Evolutionary conservation across 2,797 vertebrate genomes (phyloP), one percentile per base, ranked within the genome.

Genomic region (Pitangus sulphuratus): DNA sequence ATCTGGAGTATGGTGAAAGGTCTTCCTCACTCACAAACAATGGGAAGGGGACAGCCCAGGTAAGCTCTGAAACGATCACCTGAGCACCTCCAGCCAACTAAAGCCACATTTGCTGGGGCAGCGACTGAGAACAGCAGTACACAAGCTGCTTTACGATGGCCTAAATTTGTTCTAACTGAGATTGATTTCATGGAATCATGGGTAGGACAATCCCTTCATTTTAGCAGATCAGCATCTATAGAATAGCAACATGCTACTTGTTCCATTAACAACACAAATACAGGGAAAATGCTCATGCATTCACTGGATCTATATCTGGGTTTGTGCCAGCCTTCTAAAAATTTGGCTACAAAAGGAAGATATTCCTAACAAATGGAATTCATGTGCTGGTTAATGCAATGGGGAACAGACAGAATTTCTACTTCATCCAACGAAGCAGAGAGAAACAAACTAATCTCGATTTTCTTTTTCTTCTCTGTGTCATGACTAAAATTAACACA

Each of bases 341-440:
- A 57, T 31, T 9, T 95, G 48, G 20, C 51, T 65, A n/a, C 62
- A 57, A 89, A 77, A 82, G 50, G 78, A 91, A 70, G 21, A 16
- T 84, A 82, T 95, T 64, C 57, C 53, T 69, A 68, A 91, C 22
- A 84, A 81, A 91, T 84, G 31, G 62, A 71, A 93, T 93, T 84
- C 8, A 2, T 33, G 25, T 62, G 45, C 82, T 75, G 61, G 42
- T 77, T 84, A 89, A 85, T 60, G 61, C 35, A 42, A 57, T 76
- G 45, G 75, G 83, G 88, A 79, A 20, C 70, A 87, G 68, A 35
- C 21, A 92, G 80, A 82, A 82, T 86, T 96, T 90, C 57, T 90
- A 1, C 51, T 47, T 53, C 57, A 68, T 39, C 77, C 77, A 80
- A 21, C 0, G 2, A 56, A 83, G 64, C 75, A 84, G 76, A 79